phyloP scores from a whole-genome alignment of 2,888 invertebrate species.

The Helleia helle region DNA sequence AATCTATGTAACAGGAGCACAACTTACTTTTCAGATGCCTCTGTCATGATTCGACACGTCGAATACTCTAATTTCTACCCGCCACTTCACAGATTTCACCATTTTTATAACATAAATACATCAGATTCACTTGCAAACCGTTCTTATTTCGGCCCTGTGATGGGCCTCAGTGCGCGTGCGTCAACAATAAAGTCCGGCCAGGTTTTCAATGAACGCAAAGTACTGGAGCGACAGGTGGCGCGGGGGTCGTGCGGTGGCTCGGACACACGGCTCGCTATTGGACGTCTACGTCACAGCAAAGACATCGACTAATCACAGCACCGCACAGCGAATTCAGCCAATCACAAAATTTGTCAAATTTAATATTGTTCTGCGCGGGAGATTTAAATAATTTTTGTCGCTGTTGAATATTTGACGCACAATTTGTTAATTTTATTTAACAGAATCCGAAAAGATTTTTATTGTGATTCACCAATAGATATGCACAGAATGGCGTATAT shows the following conservation, averaged over 20 bases:
- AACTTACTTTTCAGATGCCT: conserved; percentile 92
- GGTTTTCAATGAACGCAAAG: conserved; percentile 64
- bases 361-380: conserved; percentile 33
- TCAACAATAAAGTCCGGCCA: conserved; percentile 61
- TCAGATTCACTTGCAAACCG: conserved; percentile 73
- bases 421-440: conserved; percentile 7
- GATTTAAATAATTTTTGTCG: conserved; percentile 33
- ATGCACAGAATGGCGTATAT: neutral
- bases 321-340: conserved; percentile 30
- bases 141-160: conserved; percentile 71
- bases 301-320: conserved; percentile 41
- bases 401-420: conserved; percentile 23
- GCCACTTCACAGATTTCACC: conserved; percentile 87
- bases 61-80: conserved; percentile 88
- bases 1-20: conserved; percentile 44
- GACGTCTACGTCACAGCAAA: conserved; percentile 24
- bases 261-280: conserved; percentile 34
- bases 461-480: neutral
- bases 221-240: conserved; percentile 65
- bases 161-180: conserved; percentile 72
- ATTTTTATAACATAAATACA: conserved; percentile 87
- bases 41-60: conserved; percentile 91
- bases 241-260: conserved; percentile 43
- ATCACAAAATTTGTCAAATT: conserved; percentile 29
- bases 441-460: neutral